Evolutionary conservation across 1,140 invertebrate species (phyloP).

Genomic region (Steinernema khuongi): DNA sequence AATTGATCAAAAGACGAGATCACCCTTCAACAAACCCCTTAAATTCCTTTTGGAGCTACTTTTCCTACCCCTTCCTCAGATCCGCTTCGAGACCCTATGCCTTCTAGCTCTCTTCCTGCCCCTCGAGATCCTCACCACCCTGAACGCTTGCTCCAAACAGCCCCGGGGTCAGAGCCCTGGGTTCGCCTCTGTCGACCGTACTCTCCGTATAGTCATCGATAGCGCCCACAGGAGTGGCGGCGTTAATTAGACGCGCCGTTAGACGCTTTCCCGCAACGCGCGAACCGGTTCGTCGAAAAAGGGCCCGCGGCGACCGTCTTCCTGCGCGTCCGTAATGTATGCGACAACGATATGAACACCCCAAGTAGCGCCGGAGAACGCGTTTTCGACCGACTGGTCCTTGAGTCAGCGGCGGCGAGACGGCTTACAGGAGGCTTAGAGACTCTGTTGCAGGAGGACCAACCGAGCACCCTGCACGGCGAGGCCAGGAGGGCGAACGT

Average conservation of each 20-base stretch:
- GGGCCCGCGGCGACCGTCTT: slow-evolving; percentile 9
- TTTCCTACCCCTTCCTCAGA: no score
- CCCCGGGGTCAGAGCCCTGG: no score
- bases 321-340: background rate
- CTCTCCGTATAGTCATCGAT: background rate
- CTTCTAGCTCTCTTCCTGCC: no score
- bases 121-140: no score
- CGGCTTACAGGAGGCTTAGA: background rate
- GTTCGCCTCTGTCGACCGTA: no score
- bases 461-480: slow-evolving; percentile 29
- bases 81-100: no score
- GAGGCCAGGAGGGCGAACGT: slow-evolving; percentile 31
- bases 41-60: no score
- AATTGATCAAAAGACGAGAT: no score
- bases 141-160: no score
- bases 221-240: background rate
- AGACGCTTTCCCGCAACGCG: background rate
- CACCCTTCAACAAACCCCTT: no score
- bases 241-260: background rate
- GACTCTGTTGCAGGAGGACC: slow-evolving; percentile 30
- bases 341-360: slow-evolving; percentile 9
- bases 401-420: background rate
- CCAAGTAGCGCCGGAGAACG: background rate
- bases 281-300: slow-evolving; percentile 6
- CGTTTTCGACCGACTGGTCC: background rate